These are phyloP conservation scores for Portevinia maculata DNA, from an alignment of 2,888 invertebrate species.

Conservation along the genomic window DNA sequence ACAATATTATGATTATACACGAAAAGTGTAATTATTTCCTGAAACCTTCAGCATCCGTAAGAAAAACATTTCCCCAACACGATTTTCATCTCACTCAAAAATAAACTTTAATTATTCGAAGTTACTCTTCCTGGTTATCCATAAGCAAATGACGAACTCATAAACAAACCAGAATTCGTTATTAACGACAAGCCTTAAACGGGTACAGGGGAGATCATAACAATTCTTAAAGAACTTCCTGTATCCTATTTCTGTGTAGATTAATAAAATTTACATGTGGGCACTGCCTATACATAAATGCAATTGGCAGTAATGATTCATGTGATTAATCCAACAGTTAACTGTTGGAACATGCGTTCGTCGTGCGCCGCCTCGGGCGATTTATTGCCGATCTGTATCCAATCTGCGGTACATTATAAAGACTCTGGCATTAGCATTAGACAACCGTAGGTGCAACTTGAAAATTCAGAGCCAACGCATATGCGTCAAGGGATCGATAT, in stretches of 20 bases:
- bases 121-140: slow-evolving; percentile 9
- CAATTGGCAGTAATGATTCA: slow-evolving; percentile 9
- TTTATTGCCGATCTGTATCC: no score
- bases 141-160: slow-evolving; percentile 4
- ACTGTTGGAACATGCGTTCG: slow-evolving; percentile 18
- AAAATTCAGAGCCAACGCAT: slow-evolving; percentile 41
- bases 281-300: background rate
- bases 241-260: slow-evolving; percentile 16
- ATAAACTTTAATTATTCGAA: background rate
- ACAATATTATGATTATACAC: background rate
- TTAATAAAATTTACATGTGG: slow-evolving; percentile 11
- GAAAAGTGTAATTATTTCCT: background rate
- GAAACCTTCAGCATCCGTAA: background rate
- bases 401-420: background rate
- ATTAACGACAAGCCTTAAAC: slow-evolving; percentile 4
- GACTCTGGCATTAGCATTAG: background rate
- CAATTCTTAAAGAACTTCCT: slow-evolving; percentile 29
- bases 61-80: background rate
- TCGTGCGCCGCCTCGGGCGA: slow-evolving; percentile 2
- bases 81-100: slow-evolving; percentile 1
- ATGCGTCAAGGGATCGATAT: slow-evolving; percentile 62
- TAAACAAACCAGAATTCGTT: slow-evolving; percentile 3
- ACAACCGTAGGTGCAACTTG: slow-evolving; percentile 6
- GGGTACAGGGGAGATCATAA: slow-evolving; percentile 3
- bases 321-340: background rate